These are phyloP conservation scores for Nineta flava DNA, from an alignment of 2,888 invertebrate genomes.

Conservation along the genomic window DNA sequence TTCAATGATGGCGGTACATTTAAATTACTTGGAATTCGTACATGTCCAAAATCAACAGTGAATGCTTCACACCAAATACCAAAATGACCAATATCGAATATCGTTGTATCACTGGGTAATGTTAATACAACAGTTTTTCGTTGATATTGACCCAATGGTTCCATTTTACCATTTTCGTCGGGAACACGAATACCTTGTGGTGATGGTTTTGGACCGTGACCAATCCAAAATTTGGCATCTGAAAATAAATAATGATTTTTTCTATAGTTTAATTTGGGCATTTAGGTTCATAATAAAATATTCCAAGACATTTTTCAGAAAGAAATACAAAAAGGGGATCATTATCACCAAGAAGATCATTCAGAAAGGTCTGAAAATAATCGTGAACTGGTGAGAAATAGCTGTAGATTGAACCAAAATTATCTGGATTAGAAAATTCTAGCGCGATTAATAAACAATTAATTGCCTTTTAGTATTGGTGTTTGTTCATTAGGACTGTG, in stretches of 20 bases:
- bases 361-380: too few relatives aligned
- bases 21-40: slow-evolving; percentile 52
- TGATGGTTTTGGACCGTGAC: slow-evolving; percentile 62
- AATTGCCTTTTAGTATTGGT: too few relatives aligned
- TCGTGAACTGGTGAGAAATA: too few relatives aligned
- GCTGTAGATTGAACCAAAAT: too few relatives aligned
- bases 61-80: slow-evolving; percentile 89
- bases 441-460: too few relatives aligned
- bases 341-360: too few relatives aligned
- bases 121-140: slow-evolving; percentile 80
- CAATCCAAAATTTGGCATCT: slow-evolving; percentile 93
- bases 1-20: slow-evolving; percentile 83
- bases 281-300: too few relatives aligned
- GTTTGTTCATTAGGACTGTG: too few relatives aligned
- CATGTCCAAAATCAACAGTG: slow-evolving; percentile 83
- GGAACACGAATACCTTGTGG: slow-evolving; percentile 73
- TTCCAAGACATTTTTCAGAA: too few relatives aligned
- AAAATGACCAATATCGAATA: slow-evolving; percentile 86
- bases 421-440: too few relatives aligned
- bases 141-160: slow-evolving; percentile 64
- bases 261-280: too few relatives aligned
- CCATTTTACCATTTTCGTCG: slow-evolving; percentile 78
- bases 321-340: too few relatives aligned
- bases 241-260: slow-evolving; percentile 17
- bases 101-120: slow-evolving; percentile 73